Evolutionary conservation across 2,113 vertebrate species (phyloP), one percentile per base, ranked within the genome.

Genomic region (Lampris incognitus): DNA sequence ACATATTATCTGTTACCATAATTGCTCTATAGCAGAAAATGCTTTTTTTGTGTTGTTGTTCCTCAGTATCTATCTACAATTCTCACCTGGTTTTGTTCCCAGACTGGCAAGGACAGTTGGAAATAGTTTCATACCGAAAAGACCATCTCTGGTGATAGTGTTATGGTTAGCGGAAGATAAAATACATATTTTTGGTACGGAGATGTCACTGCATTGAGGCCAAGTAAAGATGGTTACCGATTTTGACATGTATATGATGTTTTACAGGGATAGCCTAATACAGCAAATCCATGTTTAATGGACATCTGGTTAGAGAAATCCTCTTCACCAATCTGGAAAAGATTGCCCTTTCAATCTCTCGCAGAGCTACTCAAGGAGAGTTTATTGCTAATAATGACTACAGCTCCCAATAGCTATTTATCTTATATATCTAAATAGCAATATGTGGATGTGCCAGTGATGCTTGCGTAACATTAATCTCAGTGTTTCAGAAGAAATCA

Each of bases 171-270:
- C 50, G 24, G 50, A 66, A 66, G 56, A 65, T 66, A 69, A 42
- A 13, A 24, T 41, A 9, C 72, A 58, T 50, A 74, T 66, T 75
- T 72, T 48, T 52, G 9, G 39, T 55, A 59, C 62, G 10, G 36
- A 82, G 63, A 81, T 84, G 74, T 84, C 61, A 60, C 42, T 73
- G 42, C 58, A 61, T 82, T 11, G 49, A 71, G 54, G 48, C 74
- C 8, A 84, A 87, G 88, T 88, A 57, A 83, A 87, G 76, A 88
- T 44, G 54, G 66, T 85, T 72, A 84, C 66, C 74, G 74, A 86
- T 86, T 83, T 70, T 85, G 91, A 92, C 92, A 87, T 81, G 76
- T 88, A 84, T 90, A 89, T 69, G 62, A 62, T 88, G 67, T 90
- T 89, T 88, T 76, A 82, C 83, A 64, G 84, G 73, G 74, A 85